Percentiles rank a stretch among this genome's conserved stretches.
phyloP scores from a whole-genome alignment of 2,888 invertebrate genomes.

The Syrphus vitripennis region DNA sequence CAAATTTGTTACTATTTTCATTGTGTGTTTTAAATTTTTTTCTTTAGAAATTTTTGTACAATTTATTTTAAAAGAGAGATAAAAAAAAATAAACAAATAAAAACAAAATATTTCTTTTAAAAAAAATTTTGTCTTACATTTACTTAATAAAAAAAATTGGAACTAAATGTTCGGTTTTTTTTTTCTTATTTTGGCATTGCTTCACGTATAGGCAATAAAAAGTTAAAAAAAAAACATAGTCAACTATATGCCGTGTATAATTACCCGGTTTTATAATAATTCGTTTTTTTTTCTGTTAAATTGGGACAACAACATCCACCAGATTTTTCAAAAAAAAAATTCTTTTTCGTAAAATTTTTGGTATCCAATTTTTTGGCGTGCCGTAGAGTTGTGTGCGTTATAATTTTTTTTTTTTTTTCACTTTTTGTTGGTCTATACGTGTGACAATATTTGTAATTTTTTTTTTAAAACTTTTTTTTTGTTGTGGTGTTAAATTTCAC shows the following conservation, averaged over 20 bases:
- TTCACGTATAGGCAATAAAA: conserved; percentile 72
- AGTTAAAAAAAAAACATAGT: conserved; percentile 66
- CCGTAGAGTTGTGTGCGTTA: conserved; percentile 74
- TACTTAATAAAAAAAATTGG: conserved; percentile 60
- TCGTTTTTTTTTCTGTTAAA: conserved; percentile 34
- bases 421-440: conserved; percentile 78
- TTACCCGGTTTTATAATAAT: conserved; percentile 61
- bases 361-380: conserved; percentile 72
- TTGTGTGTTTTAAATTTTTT: conserved; percentile 71
- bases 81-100: conserved; percentile 73
- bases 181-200: conserved; percentile 70
- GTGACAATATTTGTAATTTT: conserved; percentile 77
- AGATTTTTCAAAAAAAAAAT: conserved; percentile 47
- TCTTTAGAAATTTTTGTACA: conserved; percentile 66
- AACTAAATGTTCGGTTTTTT: conserved; percentile 66
- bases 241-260: conserved; percentile 64
- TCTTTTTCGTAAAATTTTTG: conserved; percentile 68
- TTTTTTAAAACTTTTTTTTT: conserved; percentile 70
- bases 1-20: conserved; percentile 77
- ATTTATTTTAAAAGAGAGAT: conserved; percentile 70
- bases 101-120: conserved; percentile 71
- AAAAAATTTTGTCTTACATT: conserved; percentile 72
- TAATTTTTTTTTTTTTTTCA: conserved; percentile 59
- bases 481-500: conserved; percentile 71
- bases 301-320: conserved; percentile 72